Conservation (phyloP, 2,113 vertebrate species). For the Psephotus haematonotus region DNA sequence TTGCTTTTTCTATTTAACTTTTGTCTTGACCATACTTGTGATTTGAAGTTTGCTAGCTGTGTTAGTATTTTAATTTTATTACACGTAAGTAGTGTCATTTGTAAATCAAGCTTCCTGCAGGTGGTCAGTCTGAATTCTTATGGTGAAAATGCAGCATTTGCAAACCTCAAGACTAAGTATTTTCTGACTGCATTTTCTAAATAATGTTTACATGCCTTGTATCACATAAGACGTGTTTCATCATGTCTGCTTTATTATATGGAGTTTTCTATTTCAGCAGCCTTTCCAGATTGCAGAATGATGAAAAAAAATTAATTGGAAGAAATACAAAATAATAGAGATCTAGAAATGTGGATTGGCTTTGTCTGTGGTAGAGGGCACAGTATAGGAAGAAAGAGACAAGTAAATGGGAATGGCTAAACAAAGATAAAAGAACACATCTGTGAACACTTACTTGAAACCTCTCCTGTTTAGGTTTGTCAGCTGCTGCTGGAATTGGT, state of each 20-base stretch:
- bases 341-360: not conserved
- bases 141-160: not conserved
- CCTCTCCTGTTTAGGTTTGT: conserved; percentile 79
- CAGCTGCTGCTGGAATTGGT: conserved; percentile 91
- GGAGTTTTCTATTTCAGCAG: not conserved
- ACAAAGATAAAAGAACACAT: not conserved
- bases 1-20: not conserved
- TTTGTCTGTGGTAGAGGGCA: not conserved
- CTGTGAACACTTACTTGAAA: not conserved
- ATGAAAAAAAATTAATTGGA: not conserved
- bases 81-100: not conserved
- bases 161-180: not conserved
- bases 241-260: not conserved
- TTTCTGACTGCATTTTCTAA: not conserved
- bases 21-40: not conserved
- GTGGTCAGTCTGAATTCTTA: not conserved
- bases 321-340: not conserved
- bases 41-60: not conserved
- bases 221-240: not conserved
- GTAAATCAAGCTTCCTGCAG: not conserved
- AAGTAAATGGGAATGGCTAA: not conserved
- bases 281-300: not conserved
- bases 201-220: not conserved
- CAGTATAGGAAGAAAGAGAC: not conserved
- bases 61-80: not conserved